A percentile compares a stretch with the other conserved stretches of the same genome.
Evolutionary conservation across 2,797 vertebrate species (phyloP).

Genomic region (Arnoldichthys spilopterus): DNA sequence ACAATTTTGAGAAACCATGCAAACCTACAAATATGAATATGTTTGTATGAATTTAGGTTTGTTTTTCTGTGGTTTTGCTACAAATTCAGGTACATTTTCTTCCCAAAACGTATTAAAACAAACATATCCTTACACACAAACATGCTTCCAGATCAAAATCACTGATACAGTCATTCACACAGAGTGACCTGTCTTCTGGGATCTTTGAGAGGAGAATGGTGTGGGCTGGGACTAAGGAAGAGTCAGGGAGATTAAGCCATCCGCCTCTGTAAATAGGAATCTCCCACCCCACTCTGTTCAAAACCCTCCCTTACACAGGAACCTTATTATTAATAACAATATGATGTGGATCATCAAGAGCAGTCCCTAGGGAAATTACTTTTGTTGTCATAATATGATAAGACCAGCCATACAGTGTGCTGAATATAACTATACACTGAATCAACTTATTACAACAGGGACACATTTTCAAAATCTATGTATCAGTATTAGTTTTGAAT

Average conservation of each 20-base stretch:
- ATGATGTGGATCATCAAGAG: constrained; percentile 52
- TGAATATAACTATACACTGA: not conserved
- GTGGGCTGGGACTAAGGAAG: constrained; percentile 16
- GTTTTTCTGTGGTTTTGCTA: not conserved
- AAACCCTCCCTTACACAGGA: constrained; percentile 7
- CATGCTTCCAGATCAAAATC: not conserved
- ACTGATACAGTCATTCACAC: not conserved
- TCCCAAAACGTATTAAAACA: not conserved
- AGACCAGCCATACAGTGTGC: not conserved
- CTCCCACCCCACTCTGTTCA: not conserved
- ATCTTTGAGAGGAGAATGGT: constrained; percentile 4
- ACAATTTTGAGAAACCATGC: not conserved
- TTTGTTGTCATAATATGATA: not conserved
- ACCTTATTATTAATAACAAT: constrained; percentile 56
- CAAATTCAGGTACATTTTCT: not conserved
- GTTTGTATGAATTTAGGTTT: too few species aligned
- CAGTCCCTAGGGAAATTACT: constrained; percentile 31
- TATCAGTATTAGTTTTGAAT: not conserved
- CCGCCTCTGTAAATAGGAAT: constrained; percentile 42
- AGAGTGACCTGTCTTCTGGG: not conserved
- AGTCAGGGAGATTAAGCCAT: constrained; percentile 31
- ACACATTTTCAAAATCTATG: not conserved
- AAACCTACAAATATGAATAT: too few species aligned
- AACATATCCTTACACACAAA: not conserved
- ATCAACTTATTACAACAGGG: not conserved